Conservation (phyloP, 2,113 vertebrate species). For the Solenodon paradoxus region DNA sequence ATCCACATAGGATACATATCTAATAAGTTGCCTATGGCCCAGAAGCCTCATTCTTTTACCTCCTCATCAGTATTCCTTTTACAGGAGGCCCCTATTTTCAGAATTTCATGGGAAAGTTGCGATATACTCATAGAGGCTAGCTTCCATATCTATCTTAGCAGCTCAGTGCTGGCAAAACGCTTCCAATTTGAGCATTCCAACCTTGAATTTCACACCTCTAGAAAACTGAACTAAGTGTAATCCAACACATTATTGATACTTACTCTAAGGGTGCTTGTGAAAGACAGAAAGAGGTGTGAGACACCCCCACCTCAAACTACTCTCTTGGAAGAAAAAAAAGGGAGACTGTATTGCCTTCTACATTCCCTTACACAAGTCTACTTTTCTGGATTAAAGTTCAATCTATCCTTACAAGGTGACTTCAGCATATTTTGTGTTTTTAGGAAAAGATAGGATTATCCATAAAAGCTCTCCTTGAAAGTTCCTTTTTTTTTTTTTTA, state of each 20-base stretch:
- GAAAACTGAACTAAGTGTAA: not conserved
- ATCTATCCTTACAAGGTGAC: conserved; percentile 20
- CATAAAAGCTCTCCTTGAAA: conserved; percentile 14
- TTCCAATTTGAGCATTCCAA: not conserved
- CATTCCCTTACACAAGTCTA: not conserved
- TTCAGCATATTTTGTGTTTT: conserved; percentile 4
- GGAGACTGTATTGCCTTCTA: not conserved
- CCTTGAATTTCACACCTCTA: not conserved
- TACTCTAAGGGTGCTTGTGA: not conserved
- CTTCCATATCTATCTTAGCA: not conserved
- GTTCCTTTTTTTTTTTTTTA: too few species aligned
- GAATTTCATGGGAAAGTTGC: not conserved
- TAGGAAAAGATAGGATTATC: not conserved
- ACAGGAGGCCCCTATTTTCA: not conserved
- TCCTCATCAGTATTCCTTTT: not conserved
- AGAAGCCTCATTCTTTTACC: not conserved
- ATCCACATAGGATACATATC: not conserved
- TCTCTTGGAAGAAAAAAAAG: not conserved
- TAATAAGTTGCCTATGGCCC: not conserved
- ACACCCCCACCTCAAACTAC: not conserved
- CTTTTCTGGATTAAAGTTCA: not conserved
- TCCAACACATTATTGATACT: not conserved
- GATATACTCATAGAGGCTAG: not conserved
- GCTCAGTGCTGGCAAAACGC: not conserved
- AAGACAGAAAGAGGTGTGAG: not conserved